These are phyloP conservation scores for Hydropotes inermis DNA, from an alignment of 2,113 vertebrate species.

Conservation along the genomic window DNA sequence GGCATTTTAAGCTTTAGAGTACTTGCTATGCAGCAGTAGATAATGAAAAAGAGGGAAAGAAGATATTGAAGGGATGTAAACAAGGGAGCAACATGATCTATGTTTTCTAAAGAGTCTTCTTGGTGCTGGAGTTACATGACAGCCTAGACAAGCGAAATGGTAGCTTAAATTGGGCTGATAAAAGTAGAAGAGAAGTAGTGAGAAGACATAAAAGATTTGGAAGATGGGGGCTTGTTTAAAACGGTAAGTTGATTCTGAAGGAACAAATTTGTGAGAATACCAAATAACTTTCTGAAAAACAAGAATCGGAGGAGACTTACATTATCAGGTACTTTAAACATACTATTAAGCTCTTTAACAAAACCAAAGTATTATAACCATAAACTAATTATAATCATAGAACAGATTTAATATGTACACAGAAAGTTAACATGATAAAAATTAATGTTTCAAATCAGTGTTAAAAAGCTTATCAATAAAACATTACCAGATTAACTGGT, in stretches of 20 bases:
- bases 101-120: background rate
- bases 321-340: background rate
- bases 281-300: conserved; percentile 22
- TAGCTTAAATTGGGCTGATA: background rate
- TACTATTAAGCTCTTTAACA: background rate
- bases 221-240: conserved; percentile 1
- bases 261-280: background rate
- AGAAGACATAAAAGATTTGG: background rate
- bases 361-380: background rate
- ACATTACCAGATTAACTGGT: background rate
- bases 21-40: background rate
- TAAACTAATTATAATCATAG: background rate
- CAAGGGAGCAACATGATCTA: background rate
- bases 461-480: background rate
- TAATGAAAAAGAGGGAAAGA: background rate
- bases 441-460: conserved; percentile 6
- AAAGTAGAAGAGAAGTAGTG: background rate
- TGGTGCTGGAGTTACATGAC: background rate
- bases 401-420: background rate
- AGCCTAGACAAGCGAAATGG: background rate
- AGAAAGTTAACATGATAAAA: conserved; percentile 25
- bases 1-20: background rate
- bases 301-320: background rate
- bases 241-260: background rate
- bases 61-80: background rate